Conservation (phyloP, 1,140 invertebrate species). For the Campoletis sonorensis region DNA sequence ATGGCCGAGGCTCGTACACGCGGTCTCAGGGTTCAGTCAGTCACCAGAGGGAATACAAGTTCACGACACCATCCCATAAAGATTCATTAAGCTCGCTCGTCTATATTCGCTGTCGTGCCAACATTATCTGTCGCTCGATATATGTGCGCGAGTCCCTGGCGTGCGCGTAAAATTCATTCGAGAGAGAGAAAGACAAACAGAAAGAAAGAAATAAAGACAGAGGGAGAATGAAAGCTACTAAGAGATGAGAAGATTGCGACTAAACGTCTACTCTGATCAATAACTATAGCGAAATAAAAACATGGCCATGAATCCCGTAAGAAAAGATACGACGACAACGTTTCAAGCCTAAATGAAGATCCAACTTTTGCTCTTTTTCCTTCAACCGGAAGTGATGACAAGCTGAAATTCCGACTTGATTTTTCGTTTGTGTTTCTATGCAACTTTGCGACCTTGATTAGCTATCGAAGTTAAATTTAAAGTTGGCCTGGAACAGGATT, state of each 20-base stretch:
- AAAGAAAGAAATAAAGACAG: slow-evolving; percentile 8
- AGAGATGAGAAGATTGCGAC: slow-evolving; percentile 53
- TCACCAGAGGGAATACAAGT: slow-evolving; percentile 76
- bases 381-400: no score
- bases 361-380: no score
- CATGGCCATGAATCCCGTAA: slow-evolving; percentile 51
- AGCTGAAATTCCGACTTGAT: no score
- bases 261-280: slow-evolving; percentile 70
- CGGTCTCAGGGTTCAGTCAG: slow-evolving; percentile 70
- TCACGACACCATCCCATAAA: slow-evolving; percentile 77
- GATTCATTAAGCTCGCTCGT: slow-evolving; percentile 76
- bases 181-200: background rate
- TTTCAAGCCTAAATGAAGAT: no score
- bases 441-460: no score
- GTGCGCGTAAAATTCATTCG: background rate
- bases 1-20: slow-evolving; percentile 56
- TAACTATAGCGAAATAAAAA: slow-evolving; percentile 64
- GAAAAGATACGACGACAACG: slow-evolving; percentile 43
- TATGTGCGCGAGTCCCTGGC: background rate
- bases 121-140: slow-evolving; percentile 65
- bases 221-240: slow-evolving; percentile 18
- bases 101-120: slow-evolving; percentile 72
- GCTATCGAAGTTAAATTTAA: no score
- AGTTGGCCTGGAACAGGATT: no score
- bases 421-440: no score